Evolutionary conservation across 2,113 vertebrate genomes (phyloP), one percentile per base, ranked within the genome.

Genomic region (Pelmatolapia mariae): DNA sequence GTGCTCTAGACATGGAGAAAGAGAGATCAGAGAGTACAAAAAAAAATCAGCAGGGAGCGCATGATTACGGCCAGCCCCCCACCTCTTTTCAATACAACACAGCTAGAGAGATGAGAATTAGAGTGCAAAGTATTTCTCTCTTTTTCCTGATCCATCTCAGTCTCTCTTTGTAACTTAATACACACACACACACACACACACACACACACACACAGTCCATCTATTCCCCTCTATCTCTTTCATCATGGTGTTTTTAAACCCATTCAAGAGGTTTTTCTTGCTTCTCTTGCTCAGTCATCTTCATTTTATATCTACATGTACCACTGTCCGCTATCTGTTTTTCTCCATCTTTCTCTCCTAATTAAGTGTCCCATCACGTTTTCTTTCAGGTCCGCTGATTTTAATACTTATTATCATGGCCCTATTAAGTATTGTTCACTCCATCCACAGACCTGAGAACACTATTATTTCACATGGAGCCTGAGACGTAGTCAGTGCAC

Each of bases 351-450:
- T 29, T 86, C 38, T 24, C 13, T 38, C 4, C 16, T 89, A 92
- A 93, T 96, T 95, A 95, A 92, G 33, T 94, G 68, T 90, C 94
- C 81, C 56, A 92, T 95, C 96, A 95, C 94, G 91, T 93, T 90
- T 89, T 93, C 85, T 95, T 96, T 96, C 94, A 91, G 95, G 94
- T 96, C 93, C 84, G 93, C 83, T 91, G 91, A 91, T 88, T 97
- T 97, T 96, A 96, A 95, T 95, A 95, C 91, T 96, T 91, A 96
- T 95, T 95, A 95, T 96, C 94, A 94, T 94, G 94, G 92, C 86
- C 86, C 94, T 95, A 95, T 96, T 96, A 96, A 94, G 91, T 94
- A 96, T 93, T 95, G 94, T 95, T 95, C 94, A 89, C 92, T 94
- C 92, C 89, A 88, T 93, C 90, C 92, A 93, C 91, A 93, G 80